Percentiles rank a stretch among this genome's conserved stretches.
phyloP scores from a whole-genome alignment of 2,888 invertebrate species.

The Eretmocerus hayati region DNA sequence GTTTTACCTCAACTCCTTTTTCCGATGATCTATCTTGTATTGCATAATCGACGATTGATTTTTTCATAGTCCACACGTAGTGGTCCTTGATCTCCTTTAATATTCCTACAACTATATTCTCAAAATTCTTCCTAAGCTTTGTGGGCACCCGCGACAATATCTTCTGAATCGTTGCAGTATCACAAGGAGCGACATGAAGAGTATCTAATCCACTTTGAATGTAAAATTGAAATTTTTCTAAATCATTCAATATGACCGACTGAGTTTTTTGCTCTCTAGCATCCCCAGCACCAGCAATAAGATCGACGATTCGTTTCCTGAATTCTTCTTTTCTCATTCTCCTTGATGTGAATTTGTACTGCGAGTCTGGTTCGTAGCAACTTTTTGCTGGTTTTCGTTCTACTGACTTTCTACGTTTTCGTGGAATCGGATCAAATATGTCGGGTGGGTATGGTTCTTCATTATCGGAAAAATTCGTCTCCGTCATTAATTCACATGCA shows the following conservation, averaged over 20 bases:
- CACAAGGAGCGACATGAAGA: slow-evolving; percentile 77
- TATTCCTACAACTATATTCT: slow-evolving; percentile 53
- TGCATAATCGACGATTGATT: slow-evolving; percentile 86
- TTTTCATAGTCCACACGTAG: slow-evolving; percentile 81
- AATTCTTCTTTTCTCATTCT: slow-evolving; percentile 67
- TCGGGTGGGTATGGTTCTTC: neutral
- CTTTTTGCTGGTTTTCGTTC: neutral
- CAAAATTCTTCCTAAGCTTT: slow-evolving; percentile 55
- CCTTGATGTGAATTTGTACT: slow-evolving; percentile 5
- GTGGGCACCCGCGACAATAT: slow-evolving; percentile 60
- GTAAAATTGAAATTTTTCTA: slow-evolving; percentile 80
- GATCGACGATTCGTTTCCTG: slow-evolving; percentile 67
- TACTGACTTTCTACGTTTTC: neutral
- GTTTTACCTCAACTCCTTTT: too few relatives aligned
- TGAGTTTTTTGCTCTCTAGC: too few relatives aligned
- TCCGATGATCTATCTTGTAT: slow-evolving; percentile 64
- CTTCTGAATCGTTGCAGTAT: slow-evolving; percentile 61
- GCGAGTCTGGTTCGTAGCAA: neutral
- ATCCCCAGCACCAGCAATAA: slow-evolving; percentile 55
- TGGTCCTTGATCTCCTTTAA: slow-evolving; percentile 78
- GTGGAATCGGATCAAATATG: neutral
- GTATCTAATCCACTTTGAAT: slow-evolving; percentile 86
- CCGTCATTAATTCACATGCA: neutral
- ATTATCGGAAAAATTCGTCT: too few relatives aligned
- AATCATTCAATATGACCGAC: slow-evolving; percentile 59